Evolutionary conservation across 2,113 vertebrate species (phyloP), one percentile per base, ranked within the genome.

Genomic region (Gorsachius goisagi): DNA sequence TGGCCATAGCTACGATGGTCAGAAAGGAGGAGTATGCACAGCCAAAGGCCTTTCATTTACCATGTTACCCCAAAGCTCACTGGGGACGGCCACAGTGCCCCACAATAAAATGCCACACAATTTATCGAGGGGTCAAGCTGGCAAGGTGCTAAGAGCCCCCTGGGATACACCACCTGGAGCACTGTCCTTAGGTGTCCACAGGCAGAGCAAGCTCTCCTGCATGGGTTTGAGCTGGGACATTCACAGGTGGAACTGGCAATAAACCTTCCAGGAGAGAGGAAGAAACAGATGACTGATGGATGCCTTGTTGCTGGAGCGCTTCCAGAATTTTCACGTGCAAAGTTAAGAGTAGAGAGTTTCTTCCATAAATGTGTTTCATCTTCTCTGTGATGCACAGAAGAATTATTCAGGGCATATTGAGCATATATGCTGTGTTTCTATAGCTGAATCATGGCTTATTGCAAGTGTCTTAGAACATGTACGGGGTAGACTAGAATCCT

Each of bases 281-380:
- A 83, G 55, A 69, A 95, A 88, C 20, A 80, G 33, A 49, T 81
- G 79, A 76, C 20, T 73, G 71, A 78, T 26, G 13, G 71, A 35
- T 10, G 8, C 3, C 41, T 69, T 77, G 13, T 5, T 90, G 66
- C 49, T 88, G 81, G 28, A 88, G 7, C 0, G 0, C 30, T 50
- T 78, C 78, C 41, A 76, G 18, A 83, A 74, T 77, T 59, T 32
- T 62, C 59, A 66, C 1, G 9, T 30, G 21, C 2, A 1, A 94
- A 88, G 26, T 58, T 50, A 85, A 81, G n/a, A 78, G 20, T 10
- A 78, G 10, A 66, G 30, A 59, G 11, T 68, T 84, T 81, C 73
- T 75, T 75, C 49, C 22, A 27, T 0, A 71, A 37, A 56, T 19
- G 33, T 55, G 23, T 83, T 91, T 63, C n/a, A 52, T 49, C 64